Percentiles rank a stretch among this genome's conserved stretches.
phyloP scores from a whole-genome alignment of 2,797 vertebrate species.

The Anguilla megastoma region DNA sequence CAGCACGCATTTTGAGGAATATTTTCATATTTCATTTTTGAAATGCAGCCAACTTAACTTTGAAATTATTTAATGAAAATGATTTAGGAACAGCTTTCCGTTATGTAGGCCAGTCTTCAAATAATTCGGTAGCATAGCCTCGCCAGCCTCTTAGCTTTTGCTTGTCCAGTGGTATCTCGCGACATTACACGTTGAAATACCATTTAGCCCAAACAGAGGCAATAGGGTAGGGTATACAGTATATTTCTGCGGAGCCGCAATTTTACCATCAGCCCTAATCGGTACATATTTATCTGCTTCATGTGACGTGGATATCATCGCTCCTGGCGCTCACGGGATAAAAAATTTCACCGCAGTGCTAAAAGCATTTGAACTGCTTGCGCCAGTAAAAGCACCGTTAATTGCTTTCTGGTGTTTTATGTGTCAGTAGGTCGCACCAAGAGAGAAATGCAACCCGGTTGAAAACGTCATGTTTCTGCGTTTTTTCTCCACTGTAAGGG shows the following conservation, averaged over 20 bases:
- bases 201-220: neutral
- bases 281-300: neutral
- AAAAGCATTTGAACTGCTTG: neutral
- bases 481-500: neutral
- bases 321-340: neutral
- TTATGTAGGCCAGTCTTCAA: neutral
- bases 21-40: neutral
- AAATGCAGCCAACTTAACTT: neutral
- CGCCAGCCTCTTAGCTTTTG: neutral
- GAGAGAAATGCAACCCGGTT: neutral
- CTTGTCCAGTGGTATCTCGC: conserved; percentile 5
- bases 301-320: neutral
- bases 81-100: neutral
- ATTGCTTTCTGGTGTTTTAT: conserved; percentile 43
- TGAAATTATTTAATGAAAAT: neutral
- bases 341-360: conserved; percentile 28
- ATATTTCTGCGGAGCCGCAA: neutral
- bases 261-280: neutral
- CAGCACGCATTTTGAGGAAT: neutral
- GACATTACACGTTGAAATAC: conserved; percentile 10
- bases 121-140: neutral
- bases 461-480: conserved; percentile 14
- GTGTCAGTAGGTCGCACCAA: neutral
- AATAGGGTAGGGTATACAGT: neutral
- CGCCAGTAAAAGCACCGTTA: conserved; percentile 32